Evolutionary conservation across 2,113 vertebrate genomes (phyloP).

Genomic region (Pseudopodoces humilis): DNA sequence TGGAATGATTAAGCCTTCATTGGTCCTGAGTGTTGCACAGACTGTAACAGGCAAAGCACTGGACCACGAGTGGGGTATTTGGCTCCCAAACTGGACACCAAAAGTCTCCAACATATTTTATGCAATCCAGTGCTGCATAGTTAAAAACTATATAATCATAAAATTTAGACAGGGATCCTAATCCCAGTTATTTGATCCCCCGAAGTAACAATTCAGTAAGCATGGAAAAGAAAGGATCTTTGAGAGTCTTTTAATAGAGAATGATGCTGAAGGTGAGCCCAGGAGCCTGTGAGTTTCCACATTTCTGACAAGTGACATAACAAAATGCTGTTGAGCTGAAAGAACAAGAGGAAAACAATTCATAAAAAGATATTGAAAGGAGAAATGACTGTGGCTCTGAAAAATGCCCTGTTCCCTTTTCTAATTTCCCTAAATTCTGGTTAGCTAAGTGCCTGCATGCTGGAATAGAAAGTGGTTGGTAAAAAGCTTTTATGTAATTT

Average conservation of each 20-base stretch:
- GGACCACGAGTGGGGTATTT: not conserved
- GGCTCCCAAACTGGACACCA: not conserved
- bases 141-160: not conserved
- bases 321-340: not conserved
- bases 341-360: not conserved
- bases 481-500: conserved; percentile 14
- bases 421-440: not conserved
- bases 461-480: not conserved
- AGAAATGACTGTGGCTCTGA: not conserved
- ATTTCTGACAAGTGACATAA: not conserved
- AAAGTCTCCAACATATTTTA: not conserved
- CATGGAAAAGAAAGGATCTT: not conserved
- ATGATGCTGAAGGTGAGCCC: not conserved
- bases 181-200: not conserved
- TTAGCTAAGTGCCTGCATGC: not conserved
- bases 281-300: not conserved
- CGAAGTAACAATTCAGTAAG: not conserved
- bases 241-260: not conserved
- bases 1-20: not conserved
- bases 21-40: not conserved
- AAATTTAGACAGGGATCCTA: not conserved
- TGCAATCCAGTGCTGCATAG: not conserved
- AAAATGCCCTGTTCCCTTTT: not conserved
- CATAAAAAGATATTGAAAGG: not conserved
- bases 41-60: not conserved